Base-by-base conservation (phyloP, 2,888 invertebrate genomes). In the Odontocolon sp. region DNA sequence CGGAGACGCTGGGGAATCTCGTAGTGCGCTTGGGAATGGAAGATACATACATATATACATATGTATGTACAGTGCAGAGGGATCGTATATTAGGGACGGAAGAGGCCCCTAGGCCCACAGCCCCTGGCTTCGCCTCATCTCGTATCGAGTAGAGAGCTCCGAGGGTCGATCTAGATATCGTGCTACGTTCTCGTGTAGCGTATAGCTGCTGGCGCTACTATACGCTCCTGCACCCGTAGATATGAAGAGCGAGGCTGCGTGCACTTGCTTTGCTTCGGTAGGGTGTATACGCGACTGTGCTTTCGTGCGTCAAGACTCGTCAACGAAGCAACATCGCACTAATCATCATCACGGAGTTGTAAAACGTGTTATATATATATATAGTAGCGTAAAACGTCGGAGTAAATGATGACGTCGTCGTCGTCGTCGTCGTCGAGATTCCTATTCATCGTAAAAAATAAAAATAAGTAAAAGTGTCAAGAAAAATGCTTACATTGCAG, bases 141-240 rank as follows among this genome's bases (percentile, higher is more conserved):
- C 33, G 77, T 57, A 77, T 77, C 71, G 63, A 64, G 77, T 71
- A 33, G 57, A 64, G 77, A 45, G 56, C 50, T 57, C 4, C 40
- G 54, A 71, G 67, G 71, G 68, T 77, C 77, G 71, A 77, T 72
- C 77, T 68, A 64, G 72, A 72, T 68, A 68, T 70, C 63, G 63
- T 63, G 45, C 40, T 23, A 3, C 47, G 31, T 18, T 64, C 18
- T 50, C 16, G 16, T 31, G 4, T 16, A 2, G 2, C 14, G 9
- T 36, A 31, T 42, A 14, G 50, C 23, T 28, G 61, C 18, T 31
- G 61, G 31, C 33, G 18, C 54, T 42, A 40, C 26, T 6, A 31
- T 47, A 11, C 50, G 31, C 36, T 23, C 36, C 21, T 56, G 45
- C 50, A 50, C 64, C 26, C 9, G 26, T 16, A 16, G 31, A 33